Base-by-base conservation (phyloP, 2,797 vertebrate species). In the Pseudocheirus occidentalis region DNA sequence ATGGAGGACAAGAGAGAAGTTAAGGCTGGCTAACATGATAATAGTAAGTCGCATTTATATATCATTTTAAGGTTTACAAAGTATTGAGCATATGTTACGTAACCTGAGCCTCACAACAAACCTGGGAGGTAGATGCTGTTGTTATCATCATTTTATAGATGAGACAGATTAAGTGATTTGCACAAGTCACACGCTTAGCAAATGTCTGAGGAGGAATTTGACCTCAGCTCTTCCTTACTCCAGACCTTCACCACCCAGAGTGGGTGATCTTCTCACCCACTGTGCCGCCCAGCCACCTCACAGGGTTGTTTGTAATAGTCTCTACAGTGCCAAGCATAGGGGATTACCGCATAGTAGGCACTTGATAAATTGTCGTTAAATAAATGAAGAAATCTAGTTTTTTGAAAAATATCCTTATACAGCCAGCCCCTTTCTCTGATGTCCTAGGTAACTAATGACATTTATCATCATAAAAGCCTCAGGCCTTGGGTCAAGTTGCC, bases 281-380 rank as follows among this genome's bases (percentile, higher is more conserved):
- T 81, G 66, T 40, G 2, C n/a, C 16, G 10, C 18, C 18, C 9
- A 24, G n/a, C 66, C 5, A n/a, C 18, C n/a, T n/a, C 14, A 24
- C 2, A 21, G 7, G 18, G 18, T 40, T 40, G 34, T n/a, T 40
- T 7, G 56, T 18, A 10, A 81, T 81, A 46, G 40, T 46, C n/a
- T 18, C n/a, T 73, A 66, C 4, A 66, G 34, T n/a, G 59, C 59
- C 59, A 66, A 66, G 4, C 5, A 29, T 16, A 73, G n/a, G 50
- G 29, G 18, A 40, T 93, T 95, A 55, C 81, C 52, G 93, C 5
- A 66, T 40, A 62, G 2, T 57, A 52, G 93, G 55, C n/a, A 27
- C 16, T 93, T 53, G 46, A 24, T 0, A 13, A 96, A 59, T 94
- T 94, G 58, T 90, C 90, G 55, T 27, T 90, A 52, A 95, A 94